Evolutionary conservation across 2,113 vertebrate genomes (phyloP).

Genomic region (Microtus oregoni): DNA sequence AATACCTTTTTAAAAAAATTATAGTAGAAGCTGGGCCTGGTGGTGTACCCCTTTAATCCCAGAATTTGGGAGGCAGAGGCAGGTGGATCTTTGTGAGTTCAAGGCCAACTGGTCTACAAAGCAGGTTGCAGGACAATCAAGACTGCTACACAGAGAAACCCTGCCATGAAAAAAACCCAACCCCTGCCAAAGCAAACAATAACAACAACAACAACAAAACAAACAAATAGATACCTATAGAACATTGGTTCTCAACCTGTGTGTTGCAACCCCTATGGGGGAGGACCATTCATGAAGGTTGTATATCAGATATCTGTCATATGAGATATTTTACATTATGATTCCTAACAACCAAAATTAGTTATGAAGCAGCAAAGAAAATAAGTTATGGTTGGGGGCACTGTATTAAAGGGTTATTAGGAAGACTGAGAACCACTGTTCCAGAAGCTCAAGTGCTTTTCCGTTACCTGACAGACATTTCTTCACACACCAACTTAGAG

Average conservation of each 20-base stretch:
- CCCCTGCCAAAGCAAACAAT: background rate
- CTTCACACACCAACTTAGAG: background rate
- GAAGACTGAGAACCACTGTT: background rate
- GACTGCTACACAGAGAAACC: background rate
- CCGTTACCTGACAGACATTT: conserved; percentile 41
- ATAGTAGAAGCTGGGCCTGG: background rate
- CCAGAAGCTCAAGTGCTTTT: conserved; percentile 6
- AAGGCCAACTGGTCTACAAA: background rate
- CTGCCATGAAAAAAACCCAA: too few relatives aligned
- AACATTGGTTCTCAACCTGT: background rate
- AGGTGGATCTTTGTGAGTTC: background rate
- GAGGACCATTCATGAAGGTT: background rate
- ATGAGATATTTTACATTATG: background rate
- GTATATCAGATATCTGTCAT: background rate
- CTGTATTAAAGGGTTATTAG: background rate
- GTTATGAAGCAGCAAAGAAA: background rate
- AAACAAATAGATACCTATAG: background rate
- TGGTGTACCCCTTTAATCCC: background rate
- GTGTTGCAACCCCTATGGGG: too few relatives aligned
- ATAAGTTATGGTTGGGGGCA: background rate
- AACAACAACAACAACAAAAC: too few relatives aligned
- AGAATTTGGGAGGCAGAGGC: background rate
- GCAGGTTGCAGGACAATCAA: too few relatives aligned
- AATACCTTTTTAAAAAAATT: background rate
- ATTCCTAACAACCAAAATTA: background rate